A percentile compares a stretch with the other conserved stretches of the same genome.
These are phyloP conservation scores for Psittacula cyanocephala DNA, from an alignment of 2,113 vertebrate genomes.

Conservation along the genomic window DNA sequence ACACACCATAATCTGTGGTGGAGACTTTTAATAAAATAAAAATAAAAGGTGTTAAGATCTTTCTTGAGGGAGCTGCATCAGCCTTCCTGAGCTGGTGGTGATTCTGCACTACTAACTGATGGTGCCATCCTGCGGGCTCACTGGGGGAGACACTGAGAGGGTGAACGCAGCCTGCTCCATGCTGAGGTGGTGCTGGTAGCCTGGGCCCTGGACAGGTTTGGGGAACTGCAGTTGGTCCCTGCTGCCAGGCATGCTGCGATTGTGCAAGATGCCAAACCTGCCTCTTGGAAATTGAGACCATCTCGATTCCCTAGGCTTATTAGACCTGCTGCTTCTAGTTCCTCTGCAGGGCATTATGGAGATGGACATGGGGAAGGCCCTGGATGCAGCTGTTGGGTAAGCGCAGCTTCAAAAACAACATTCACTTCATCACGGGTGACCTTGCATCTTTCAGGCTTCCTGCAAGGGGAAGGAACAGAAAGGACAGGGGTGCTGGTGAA, in stretches of 20 bases:
- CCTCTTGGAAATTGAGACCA: background rate
- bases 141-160: background rate
- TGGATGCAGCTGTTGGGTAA: background rate
- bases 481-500: background rate
- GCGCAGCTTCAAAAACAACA: background rate
- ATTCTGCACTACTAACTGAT: background rate
- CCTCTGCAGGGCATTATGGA: fast-evolving
- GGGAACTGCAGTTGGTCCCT: background rate
- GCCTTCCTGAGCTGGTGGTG: background rate
- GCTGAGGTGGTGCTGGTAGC: background rate
- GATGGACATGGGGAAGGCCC: background rate
- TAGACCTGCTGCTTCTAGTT: background rate
- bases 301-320: background rate
- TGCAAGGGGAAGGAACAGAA: background rate
- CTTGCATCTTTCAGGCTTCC: background rate
- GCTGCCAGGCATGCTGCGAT: fast-evolving
- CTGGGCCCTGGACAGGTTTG: background rate
- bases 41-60: background rate
- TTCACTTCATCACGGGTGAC: background rate
- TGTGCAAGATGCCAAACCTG: background rate
- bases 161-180: background rate
- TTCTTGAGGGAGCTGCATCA: fast-evolving
- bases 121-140: background rate
- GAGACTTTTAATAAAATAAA: background rate
- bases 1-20: background rate